A percentile compares a stretch with the other conserved stretches of the same genome.
Conservation (phyloP, 2,113 vertebrate genomes). For the Nesoenas mayeri region DNA sequence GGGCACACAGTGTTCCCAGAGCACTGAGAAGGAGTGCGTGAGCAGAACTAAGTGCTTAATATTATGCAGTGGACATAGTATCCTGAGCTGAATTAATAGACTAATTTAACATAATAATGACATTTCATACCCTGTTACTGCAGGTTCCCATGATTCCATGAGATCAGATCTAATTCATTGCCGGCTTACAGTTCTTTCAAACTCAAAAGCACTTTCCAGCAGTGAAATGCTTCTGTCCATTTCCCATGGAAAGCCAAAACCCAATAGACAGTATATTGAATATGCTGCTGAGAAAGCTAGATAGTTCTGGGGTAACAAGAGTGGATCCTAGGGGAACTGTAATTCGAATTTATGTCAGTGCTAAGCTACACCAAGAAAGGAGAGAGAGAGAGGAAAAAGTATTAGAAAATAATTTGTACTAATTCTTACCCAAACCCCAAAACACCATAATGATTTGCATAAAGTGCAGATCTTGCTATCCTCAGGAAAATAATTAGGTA, state of each 20-base stretch:
- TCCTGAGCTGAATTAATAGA: constrained; percentile 52
- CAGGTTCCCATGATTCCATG: constrained; percentile 2
- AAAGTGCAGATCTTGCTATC: not conserved
- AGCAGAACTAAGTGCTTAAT: constrained; percentile 69
- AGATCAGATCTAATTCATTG: not conserved
- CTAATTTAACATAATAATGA: constrained; percentile 55
- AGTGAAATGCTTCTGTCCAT: not conserved
- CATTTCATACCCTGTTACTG: constrained; percentile 3
- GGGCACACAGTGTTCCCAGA: constrained; percentile 50
- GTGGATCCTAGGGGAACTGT: not conserved
- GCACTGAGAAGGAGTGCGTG: constrained; percentile 6
- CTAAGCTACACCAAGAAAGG: not conserved
- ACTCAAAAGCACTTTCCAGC: not conserved
- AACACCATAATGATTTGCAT: not conserved
- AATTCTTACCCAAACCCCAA: not conserved
- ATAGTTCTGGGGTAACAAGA: no score
- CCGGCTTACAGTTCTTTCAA: not conserved
- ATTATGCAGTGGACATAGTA: constrained; percentile 40
- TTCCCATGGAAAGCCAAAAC: rapidly evolving
- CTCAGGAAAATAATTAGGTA: not conserved
- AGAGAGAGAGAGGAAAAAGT: no score
- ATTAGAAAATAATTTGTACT: not conserved
- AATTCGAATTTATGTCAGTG: not conserved
- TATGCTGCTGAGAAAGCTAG: not conserved
- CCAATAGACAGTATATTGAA: no score